Evolutionary conservation across 2,888 invertebrate genomes (phyloP).

Genomic region (Drosophila mettleri): DNA sequence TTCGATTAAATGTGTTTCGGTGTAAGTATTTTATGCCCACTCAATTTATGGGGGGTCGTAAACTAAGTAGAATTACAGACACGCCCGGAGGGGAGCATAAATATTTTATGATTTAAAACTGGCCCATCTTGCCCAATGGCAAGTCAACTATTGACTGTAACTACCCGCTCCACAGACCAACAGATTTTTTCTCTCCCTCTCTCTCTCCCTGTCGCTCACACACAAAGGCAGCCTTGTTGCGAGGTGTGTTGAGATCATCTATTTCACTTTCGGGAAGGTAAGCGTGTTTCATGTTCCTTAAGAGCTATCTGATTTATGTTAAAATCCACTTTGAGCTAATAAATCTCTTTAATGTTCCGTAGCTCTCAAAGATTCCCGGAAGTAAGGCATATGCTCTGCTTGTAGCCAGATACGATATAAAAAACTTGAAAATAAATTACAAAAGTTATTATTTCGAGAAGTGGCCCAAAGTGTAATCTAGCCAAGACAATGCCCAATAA

Average conservation of each 20-base stretch:
- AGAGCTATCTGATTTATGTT: conserved; percentile 63
- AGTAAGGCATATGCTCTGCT: conserved; percentile 11
- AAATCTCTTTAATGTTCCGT: conserved; percentile 61
- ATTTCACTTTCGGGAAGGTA: conserved; percentile 51
- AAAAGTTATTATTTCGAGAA: not conserved
- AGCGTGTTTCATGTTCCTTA: conserved; percentile 41
- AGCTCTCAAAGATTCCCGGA: conserved; percentile 3
- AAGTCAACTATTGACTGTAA: conserved; percentile 28
- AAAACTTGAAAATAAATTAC: conserved; percentile 20
- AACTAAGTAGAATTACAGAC: conserved; percentile 60
- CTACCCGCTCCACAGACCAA: not conserved
- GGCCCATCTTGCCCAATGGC: conserved; percentile 15
- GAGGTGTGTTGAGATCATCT: conserved; percentile 45
- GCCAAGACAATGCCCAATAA: not conserved
- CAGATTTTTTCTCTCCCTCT: conserved; percentile 15
- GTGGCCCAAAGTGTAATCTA: too few relatives aligned
- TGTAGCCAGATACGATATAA: too few relatives aligned
- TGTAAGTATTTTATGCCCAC: conserved; percentile 65
- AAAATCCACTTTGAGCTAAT: conserved; percentile 64
- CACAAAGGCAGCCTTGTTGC: conserved; percentile 15
- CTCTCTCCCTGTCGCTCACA: too few relatives aligned
- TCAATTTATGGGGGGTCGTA: conserved; percentile 68
- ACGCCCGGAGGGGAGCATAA: conserved; percentile 47
- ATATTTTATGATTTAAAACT: conserved; percentile 71
- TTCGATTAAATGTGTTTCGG: conserved; percentile 63